phyloP scores from a whole-genome alignment of 2,797 vertebrate genomes.

The Melanotaenia trifasciata region DNA sequence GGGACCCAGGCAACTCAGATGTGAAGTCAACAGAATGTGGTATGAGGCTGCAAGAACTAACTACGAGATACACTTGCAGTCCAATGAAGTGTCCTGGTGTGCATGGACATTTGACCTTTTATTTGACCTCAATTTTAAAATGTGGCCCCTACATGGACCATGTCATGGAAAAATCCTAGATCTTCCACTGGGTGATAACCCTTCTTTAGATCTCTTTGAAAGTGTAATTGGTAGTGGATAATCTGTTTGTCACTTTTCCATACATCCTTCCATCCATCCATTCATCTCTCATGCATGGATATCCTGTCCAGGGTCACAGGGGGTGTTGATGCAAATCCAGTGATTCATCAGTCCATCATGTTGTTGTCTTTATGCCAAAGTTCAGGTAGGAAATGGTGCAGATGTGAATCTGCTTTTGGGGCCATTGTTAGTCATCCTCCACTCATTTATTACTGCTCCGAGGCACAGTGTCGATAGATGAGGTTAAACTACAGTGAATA shows the following conservation, averaged over 20 bases:
- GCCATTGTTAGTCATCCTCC: constrained; percentile 67
- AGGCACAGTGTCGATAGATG: constrained; percentile 70
- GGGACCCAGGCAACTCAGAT: no score
- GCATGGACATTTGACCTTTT: no score
- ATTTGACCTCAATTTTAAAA: no score
- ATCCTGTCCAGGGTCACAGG: constrained; percentile 45
- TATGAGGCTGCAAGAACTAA: no score
- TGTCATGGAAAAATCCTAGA: no score
- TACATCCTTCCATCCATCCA: constrained; percentile 18
- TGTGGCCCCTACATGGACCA: no score
- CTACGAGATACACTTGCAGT: no score
- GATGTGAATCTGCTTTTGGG: constrained; percentile 48
- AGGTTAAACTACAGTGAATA: constrained; percentile 73
- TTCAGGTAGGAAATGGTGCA: constrained; percentile 64
- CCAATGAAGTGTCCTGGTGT: no score
- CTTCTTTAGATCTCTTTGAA: no score
- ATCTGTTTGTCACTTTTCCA: neutral
- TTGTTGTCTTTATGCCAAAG: constrained; percentile 43
- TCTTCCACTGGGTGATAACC: no score
- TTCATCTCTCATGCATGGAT: neutral
- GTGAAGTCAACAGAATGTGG: no score
- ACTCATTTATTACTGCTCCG: constrained; percentile 63
- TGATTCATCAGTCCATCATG: constrained; percentile 46
- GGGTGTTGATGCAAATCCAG: constrained; percentile 35
- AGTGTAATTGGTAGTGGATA: no score